phyloP scores from a whole-genome alignment of 2,888 invertebrate species.

The Cephonodes hylas region DNA sequence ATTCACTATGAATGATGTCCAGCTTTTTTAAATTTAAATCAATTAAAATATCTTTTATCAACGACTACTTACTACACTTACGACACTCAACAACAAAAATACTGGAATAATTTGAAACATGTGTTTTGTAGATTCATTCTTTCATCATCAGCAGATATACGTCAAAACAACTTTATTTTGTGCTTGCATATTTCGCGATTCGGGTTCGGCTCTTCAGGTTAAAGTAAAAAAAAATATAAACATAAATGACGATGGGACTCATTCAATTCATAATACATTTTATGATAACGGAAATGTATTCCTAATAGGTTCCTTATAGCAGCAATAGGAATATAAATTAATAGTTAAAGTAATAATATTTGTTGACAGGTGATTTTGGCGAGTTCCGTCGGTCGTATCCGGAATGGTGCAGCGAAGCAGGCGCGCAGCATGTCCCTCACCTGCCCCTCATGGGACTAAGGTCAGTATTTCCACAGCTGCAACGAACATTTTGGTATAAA shows the following conservation, averaged over 20 bases:
- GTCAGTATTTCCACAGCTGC: slow-evolving; percentile 44
- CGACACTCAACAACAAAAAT: too few species aligned
- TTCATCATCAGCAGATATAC: too few species aligned
- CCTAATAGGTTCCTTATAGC: background rate
- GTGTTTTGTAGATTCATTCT: too few species aligned
- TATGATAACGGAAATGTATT: too few species aligned
- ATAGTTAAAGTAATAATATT: slow-evolving; percentile 17
- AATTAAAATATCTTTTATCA: too few species aligned
- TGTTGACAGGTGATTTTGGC: slow-evolving; percentile 90
- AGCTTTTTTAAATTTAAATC: too few species aligned
- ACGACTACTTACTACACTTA: too few species aligned
- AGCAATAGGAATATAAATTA: background rate
- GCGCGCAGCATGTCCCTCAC: slow-evolving; percentile 82
- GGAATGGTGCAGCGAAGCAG: slow-evolving; percentile 93
- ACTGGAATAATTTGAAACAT: too few species aligned
- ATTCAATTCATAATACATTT: background rate
- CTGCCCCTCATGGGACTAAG: slow-evolving; percentile 81
- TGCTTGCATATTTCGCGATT: too few species aligned
- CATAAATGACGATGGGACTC: background rate
- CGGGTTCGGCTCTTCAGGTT: too few species aligned
- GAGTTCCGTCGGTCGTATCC: slow-evolving; percentile 92
- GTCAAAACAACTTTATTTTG: too few species aligned
- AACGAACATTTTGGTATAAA: background rate
- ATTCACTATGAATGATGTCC: too few species aligned
- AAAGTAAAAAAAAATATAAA: background rate